These are phyloP conservation scores for Sebastes itinus DNA, from an alignment of 2,797 vertebrate genomes.

Conservation along the genomic window DNA sequence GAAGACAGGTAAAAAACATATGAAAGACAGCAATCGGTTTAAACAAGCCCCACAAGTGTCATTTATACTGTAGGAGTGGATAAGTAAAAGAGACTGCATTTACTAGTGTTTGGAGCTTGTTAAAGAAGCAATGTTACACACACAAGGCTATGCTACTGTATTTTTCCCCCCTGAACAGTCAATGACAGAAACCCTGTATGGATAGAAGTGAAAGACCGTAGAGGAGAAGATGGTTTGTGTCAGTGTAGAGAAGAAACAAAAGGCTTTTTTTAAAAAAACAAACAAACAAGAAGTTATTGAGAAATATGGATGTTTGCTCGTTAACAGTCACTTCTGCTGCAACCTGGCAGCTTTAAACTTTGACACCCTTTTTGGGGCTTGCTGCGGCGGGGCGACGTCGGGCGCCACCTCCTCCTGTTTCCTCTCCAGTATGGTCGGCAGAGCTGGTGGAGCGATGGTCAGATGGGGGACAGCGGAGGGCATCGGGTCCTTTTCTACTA, in stretches of 20 bases:
- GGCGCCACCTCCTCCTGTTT: slow-evolving; percentile 88
- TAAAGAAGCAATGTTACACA: slow-evolving; percentile 6
- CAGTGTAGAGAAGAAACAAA: slow-evolving; percentile 8
- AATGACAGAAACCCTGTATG: neutral
- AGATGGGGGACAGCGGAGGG: slow-evolving; percentile 83
- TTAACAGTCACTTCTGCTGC: slow-evolving; percentile 84
- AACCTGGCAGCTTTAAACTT: slow-evolving; percentile 95
- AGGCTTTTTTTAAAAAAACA: neutral
- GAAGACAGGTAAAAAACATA: neutral
- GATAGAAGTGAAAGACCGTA: neutral
- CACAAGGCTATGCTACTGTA: slow-evolving; percentile 5
- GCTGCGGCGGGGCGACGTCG: slow-evolving; percentile 69
- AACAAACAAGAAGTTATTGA: neutral
- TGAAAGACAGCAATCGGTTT: neutral
- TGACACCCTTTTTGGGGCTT: slow-evolving; percentile 86
- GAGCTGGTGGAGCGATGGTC: slow-evolving; percentile 83
- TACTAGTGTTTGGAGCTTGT: neutral
- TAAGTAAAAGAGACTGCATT: neutral
- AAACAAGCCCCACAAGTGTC: slow-evolving; percentile 9
- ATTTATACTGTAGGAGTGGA: neutral
- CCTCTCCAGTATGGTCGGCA: slow-evolving; percentile 92
- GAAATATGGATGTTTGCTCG: neutral
- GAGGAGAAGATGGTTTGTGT: neutral
- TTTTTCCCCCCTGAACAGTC: neutral
- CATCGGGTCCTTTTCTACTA: slow-evolving; percentile 94